phyloP scores from a whole-genome alignment of 1,140 invertebrate species.

The Cydia amplana region DNA sequence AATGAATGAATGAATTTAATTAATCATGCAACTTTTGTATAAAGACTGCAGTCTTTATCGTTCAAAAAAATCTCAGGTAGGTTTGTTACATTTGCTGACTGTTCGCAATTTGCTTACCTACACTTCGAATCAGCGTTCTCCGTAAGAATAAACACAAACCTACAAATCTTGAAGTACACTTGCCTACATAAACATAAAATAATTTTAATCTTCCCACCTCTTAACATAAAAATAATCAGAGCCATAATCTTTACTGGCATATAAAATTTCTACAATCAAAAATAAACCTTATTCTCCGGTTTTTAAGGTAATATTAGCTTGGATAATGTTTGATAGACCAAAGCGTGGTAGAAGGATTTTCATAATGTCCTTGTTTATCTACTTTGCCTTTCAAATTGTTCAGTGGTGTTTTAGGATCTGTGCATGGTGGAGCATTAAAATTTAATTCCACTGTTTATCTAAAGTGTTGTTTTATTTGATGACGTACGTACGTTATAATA shows the following conservation, averaged over 20 bases:
- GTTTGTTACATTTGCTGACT: background rate
- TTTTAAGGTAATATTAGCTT: background rate
- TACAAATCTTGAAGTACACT: constrained; percentile 3
- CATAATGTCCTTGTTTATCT: constrained; percentile 27
- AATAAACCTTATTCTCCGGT: background rate
- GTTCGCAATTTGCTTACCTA: too few species aligned
- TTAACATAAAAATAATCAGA: constrained; percentile 33
- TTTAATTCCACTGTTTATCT: background rate
- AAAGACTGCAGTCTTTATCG: too few species aligned
- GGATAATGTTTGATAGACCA: background rate
- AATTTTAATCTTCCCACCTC: constrained; percentile 32
- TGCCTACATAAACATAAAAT: constrained; percentile 24
- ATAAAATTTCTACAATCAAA: constrained; percentile 6
- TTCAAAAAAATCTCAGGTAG: too few species aligned
- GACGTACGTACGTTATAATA: background rate
- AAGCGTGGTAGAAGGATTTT: constrained; percentile 25
- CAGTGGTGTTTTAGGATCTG: background rate
- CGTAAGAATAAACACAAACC: background rate
- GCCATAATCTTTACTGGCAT: constrained; percentile 26
- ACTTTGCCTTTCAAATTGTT: constrained; percentile 25
- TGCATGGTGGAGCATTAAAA: background rate
- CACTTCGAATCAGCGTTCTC: background rate
- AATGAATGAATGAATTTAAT: too few species aligned
- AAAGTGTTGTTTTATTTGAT: background rate
- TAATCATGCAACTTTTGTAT: too few species aligned